These are phyloP conservation scores for Bombus turneri DNA, from an alignment of 1,140 invertebrate genomes.

Conservation along the genomic window DNA sequence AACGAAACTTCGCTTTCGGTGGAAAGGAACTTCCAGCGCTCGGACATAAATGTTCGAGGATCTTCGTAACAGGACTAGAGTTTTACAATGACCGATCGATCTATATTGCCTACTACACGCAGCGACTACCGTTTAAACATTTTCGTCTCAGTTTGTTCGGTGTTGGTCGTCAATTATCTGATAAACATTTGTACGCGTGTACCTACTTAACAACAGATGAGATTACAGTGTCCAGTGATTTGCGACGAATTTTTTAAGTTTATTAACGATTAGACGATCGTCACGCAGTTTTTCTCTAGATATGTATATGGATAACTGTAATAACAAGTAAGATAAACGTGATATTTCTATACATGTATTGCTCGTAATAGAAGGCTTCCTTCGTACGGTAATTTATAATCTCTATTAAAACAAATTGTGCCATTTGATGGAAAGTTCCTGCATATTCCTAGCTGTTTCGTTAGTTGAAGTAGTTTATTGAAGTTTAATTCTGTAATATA, in stretches of 20 bases:
- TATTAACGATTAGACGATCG: not conserved
- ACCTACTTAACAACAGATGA: not conserved
- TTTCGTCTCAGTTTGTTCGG: slow-evolving; percentile 58
- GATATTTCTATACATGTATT: not conserved
- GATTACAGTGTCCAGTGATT: not conserved
- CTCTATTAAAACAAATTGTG: not conserved
- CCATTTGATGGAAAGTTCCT: not conserved
- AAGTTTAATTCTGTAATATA: no score
- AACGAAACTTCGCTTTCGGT: slow-evolving; percentile 15
- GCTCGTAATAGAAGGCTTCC: not conserved
- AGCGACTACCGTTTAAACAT: slow-evolving; percentile 61
- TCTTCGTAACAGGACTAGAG: slow-evolving; percentile 44
- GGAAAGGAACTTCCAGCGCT: slow-evolving; percentile 61
- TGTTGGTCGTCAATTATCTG: slow-evolving; percentile 59
- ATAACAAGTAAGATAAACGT: not conserved
- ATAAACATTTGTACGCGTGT: slow-evolving; percentile 11
- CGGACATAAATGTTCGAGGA: slow-evolving; percentile 53
- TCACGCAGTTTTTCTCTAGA: not conserved
- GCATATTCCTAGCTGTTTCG: not conserved
- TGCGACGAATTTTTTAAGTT: not conserved
- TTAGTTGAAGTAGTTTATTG: no score
- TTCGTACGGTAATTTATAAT: not conserved
- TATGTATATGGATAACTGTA: not conserved
- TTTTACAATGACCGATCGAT: slow-evolving; percentile 64
- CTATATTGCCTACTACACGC: slow-evolving; percentile 76